These are phyloP conservation scores for Phymastichus coffea DNA, from an alignment of 1,140 invertebrate species.

Conservation along the genomic window DNA sequence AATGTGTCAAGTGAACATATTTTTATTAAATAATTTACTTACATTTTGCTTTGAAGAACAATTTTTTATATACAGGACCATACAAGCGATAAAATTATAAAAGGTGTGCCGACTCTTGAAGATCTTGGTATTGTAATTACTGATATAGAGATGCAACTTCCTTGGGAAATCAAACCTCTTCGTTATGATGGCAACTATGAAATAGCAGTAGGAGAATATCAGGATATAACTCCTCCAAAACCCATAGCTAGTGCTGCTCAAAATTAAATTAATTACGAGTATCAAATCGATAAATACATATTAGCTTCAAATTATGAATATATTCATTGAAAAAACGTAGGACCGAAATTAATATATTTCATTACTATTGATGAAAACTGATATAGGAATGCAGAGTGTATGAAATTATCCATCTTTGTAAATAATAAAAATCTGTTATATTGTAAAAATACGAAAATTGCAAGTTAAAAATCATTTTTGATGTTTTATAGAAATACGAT, in stretches of 20 bases:
- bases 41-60: neutral
- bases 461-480: neutral
- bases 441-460: neutral
- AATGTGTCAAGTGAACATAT: conserved; percentile 27
- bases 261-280: neutral
- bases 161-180: conserved; percentile 73
- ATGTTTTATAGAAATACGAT: neutral
- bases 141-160: conserved; percentile 72
- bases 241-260: neutral
- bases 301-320: neutral
- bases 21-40: conserved; percentile 22
- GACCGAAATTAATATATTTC: neutral
- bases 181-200: conserved; percentile 69
- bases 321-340: neutral
- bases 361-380: neutral
- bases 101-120: conserved; percentile 74
- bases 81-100: conserved; percentile 67
- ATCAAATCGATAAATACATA: neutral
- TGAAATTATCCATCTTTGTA: conserved; percentile 11
- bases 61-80: conserved; percentile 64
- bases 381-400: neutral
- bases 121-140: conserved; percentile 82
- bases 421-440: conserved; percentile 23
- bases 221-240: conserved; percentile 39
- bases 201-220: conserved; percentile 74